Conservation (phyloP, 2,113 vertebrate species). For the Platysternon megacephalum region DNA sequence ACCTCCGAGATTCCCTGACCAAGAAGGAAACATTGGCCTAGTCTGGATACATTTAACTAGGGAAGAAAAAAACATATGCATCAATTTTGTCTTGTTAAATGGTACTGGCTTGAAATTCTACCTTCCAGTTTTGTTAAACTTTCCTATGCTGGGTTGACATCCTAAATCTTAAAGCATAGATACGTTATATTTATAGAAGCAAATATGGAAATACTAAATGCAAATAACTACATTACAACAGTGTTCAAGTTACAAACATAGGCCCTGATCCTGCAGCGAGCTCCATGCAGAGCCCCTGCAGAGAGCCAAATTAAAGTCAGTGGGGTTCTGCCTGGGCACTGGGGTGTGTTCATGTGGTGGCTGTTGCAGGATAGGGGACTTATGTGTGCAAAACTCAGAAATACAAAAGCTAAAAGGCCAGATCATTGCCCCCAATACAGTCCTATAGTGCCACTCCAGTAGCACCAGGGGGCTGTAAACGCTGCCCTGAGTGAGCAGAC, state of each 20-base stretch:
- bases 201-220: background rate
- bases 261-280: background rate
- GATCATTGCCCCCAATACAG: background rate
- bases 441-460: accelerated
- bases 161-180: background rate
- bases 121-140: background rate
- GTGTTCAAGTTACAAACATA: background rate
- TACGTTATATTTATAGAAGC: background rate
- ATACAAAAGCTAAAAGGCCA: background rate
- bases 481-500: background rate
- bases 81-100: slow-evolving; percentile 36
- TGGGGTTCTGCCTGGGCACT: background rate
- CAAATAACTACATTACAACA: background rate
- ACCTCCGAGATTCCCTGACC: slow-evolving; percentile 32
- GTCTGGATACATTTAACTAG: slow-evolving; percentile 32
- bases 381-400: background rate
- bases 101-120: background rate
- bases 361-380: background rate
- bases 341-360: background rate
- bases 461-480: background rate
- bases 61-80: slow-evolving; percentile 14
- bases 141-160: background rate
- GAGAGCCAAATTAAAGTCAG: too few species aligned
- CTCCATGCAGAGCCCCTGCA: background rate
- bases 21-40: slow-evolving; percentile 16